These are phyloP conservation scores for Micromussa lordhowensis DNA, from an alignment of 92 coral and sea anemone species.

Conservation along the genomic window DNA sequence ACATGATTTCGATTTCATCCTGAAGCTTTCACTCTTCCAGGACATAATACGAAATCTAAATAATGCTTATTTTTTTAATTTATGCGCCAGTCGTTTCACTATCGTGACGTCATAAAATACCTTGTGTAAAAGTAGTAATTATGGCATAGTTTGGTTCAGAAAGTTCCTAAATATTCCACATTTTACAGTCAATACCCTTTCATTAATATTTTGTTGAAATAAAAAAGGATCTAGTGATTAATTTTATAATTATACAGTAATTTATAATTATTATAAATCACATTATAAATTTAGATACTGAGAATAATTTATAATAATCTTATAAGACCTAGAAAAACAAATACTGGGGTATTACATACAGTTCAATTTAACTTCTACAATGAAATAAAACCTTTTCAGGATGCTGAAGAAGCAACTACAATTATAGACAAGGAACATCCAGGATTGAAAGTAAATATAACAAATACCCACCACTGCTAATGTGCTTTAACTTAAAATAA, in stretches of 20 bases:
- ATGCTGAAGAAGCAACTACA: conserved; percentile 89
- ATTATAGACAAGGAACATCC: conserved; percentile 86
- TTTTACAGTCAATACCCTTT: too few species aligned
- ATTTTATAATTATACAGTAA: too few species aligned
- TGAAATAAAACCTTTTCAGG: conserved; percentile 45
- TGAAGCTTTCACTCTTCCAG: neutral
- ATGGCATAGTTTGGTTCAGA: too few species aligned
- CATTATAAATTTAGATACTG: too few species aligned
- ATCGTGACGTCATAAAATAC: neutral
- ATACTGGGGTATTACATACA: neutral
- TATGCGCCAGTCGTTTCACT: neutral
- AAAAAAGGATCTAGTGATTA: too few species aligned
- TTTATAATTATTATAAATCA: too few species aligned
- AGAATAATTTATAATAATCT: too few species aligned
- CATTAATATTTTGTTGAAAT: too few species aligned
- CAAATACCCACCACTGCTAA: neutral
- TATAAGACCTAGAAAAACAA: too few species aligned
- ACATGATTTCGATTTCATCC: neutral
- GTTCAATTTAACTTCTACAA: neutral
- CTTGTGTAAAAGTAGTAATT: neutral
- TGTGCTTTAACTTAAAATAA: neutral
- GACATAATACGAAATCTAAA: neutral
- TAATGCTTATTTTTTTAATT: neutral
- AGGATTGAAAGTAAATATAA: conserved; percentile 79
- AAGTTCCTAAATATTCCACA: too few species aligned